phyloP scores from a whole-genome alignment of 2,888 invertebrate genomes.

The Sesia bembeciformis region DNA sequence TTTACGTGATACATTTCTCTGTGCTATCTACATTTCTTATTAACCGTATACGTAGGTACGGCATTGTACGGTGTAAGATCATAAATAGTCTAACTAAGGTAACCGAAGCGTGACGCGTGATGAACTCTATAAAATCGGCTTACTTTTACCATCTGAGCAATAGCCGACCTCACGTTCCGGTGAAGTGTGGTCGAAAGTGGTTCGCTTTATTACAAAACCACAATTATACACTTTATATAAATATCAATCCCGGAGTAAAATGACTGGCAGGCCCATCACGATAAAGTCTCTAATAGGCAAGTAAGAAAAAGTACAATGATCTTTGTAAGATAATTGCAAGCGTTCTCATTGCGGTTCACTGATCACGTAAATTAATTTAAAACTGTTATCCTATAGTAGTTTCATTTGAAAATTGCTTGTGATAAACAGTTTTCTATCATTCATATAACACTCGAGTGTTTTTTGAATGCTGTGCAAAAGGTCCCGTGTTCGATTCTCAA shows the following conservation, averaged over 20 bases:
- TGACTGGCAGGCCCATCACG: background rate
- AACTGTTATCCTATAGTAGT: too few species aligned
- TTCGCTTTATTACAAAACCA: constrained; percentile 18
- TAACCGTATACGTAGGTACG: too few species aligned
- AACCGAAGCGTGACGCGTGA: constrained; percentile 13
- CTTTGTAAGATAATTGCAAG: background rate
- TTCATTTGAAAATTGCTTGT: too few species aligned
- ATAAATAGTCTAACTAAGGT: constrained; percentile 8
- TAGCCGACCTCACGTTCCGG: constrained; percentile 35
- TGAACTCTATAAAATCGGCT: constrained; percentile 25
- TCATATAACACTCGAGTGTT: too few species aligned
- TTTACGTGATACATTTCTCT: constrained; percentile 3
- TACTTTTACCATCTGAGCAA: constrained; percentile 33
- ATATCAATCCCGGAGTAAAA: background rate
- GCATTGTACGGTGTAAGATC: constrained; percentile 1
- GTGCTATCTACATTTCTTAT: constrained; percentile 8
- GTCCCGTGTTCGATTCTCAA: too few species aligned
- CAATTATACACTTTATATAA: constrained; percentile 18
- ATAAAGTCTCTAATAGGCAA: background rate
- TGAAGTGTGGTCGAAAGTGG: constrained; percentile 19
- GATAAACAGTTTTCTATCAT: too few species aligned
- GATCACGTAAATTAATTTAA: background rate
- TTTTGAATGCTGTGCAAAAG: too few species aligned
- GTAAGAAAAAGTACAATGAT: background rate
- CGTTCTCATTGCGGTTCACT: background rate